These are phyloP conservation scores for Thunnus thynnus DNA, from an alignment of 2,113 vertebrate genomes.

Conservation along the genomic window DNA sequence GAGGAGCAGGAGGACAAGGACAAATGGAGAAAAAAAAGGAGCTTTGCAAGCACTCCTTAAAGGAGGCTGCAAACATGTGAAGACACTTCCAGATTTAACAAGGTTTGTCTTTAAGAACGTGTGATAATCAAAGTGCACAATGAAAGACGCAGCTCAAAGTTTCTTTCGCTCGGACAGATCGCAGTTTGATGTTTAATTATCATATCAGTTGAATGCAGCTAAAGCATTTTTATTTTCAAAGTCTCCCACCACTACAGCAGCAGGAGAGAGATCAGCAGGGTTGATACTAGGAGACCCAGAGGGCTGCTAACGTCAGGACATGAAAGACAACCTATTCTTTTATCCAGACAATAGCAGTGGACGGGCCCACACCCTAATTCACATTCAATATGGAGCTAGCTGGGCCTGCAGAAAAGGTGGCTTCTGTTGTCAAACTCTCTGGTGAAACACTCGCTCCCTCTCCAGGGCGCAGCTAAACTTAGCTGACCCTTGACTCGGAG, in stretches of 20 bases:
- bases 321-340: slow-evolving; percentile 63
- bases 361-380: slow-evolving; percentile 40
- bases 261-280: slow-evolving; percentile 38
- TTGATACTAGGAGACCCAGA: slow-evolving; percentile 44
- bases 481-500: slow-evolving; percentile 48
- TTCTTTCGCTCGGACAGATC: neutral
- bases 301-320: slow-evolving; percentile 45
- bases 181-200: slow-evolving; percentile 42
- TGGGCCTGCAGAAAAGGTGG: slow-evolving; percentile 26
- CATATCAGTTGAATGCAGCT: slow-evolving; percentile 28
- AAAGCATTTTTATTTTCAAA: slow-evolving; percentile 37
- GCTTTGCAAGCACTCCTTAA: too few species aligned
- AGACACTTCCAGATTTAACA: neutral
- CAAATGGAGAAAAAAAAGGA: slow-evolving; percentile 1
- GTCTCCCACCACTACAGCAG: slow-evolving; percentile 10
- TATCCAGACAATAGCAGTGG: slow-evolving; percentile 58
- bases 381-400: slow-evolving; percentile 52
- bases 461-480: slow-evolving; percentile 59
- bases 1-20: slow-evolving; percentile 33
- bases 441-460: slow-evolving; percentile 54
- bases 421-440: slow-evolving; percentile 47
- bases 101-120: neutral
- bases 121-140: neutral
- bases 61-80: neutral
- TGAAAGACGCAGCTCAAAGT: neutral